Evolutionary conservation across 2,888 invertebrate genomes (phyloP).

Genomic region (Apamea anceps): DNA sequence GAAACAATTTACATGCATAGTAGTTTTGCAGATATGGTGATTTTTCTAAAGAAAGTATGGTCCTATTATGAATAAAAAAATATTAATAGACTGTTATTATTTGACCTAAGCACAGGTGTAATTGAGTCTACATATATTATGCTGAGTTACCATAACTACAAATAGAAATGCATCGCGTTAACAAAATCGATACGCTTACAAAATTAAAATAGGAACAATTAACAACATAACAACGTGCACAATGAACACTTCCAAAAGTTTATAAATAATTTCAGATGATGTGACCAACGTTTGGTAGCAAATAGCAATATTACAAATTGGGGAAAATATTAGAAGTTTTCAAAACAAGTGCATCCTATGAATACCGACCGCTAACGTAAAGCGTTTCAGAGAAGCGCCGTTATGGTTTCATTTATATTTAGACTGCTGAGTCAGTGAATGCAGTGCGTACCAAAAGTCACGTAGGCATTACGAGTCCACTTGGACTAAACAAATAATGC

Average conservation of each 20-base stretch:
- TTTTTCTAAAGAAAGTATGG: neutral
- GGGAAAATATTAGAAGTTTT: neutral
- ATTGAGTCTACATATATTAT: neutral
- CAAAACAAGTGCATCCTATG: neutral
- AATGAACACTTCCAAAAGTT: neutral
- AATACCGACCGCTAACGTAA: conserved; percentile 14
- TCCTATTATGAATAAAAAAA: neutral
- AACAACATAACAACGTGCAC: neutral
- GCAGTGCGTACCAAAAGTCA: conserved; percentile 31
- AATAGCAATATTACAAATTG: neutral
- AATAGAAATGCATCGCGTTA: neutral
- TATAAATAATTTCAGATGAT: neutral
- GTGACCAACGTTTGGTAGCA: neutral
- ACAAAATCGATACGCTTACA: neutral
- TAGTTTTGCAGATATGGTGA: neutral
- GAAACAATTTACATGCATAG: neutral
- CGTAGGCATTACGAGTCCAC: conserved; percentile 35
- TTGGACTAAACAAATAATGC: conserved; percentile 32
- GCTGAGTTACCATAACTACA: neutral
- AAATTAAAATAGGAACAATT: neutral
- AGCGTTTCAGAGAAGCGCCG: conserved; percentile 23
- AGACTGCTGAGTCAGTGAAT: conserved; percentile 29
- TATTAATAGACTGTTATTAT: neutral
- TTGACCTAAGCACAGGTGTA: neutral
- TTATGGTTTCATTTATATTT: conserved; percentile 36